These are phyloP conservation scores for Hippasteria phrygiana DNA, from an alignment of 53 echinoderm and acorn worm species.

Conservation along the genomic window DNA sequence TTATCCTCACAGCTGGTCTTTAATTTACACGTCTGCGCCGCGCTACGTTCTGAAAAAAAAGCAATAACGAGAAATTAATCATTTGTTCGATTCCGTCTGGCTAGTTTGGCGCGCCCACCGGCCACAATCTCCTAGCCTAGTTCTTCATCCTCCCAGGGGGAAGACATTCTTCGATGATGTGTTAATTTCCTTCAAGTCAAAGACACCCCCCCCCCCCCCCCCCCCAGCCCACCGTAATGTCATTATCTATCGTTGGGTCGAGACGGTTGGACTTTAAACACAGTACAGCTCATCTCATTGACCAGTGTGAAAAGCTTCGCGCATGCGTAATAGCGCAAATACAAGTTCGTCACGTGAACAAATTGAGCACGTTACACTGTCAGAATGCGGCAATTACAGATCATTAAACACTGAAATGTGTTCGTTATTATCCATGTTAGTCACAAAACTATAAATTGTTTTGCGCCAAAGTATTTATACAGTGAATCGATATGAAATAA, in stretches of 20 bases:
- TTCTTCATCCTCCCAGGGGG: background rate
- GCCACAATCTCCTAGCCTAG: background rate
- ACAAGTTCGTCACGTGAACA: too few species aligned
- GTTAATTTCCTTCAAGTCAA: background rate
- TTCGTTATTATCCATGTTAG: too few species aligned
- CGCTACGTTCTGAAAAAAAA: background rate
- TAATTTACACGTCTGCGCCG: background rate
- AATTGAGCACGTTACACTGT: too few species aligned
- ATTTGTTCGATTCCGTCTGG: background rate
- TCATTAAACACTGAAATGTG: too few species aligned
- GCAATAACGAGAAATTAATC: background rate
- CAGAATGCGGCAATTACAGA: too few species aligned
- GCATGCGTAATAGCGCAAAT: too few species aligned
- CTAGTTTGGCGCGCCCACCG: background rate
- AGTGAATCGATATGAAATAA: too few species aligned
- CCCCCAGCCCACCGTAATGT: background rate
- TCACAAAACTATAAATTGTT: too few species aligned
- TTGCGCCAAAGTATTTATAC: too few species aligned
- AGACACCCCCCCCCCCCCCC: background rate
- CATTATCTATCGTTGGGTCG: background rate
- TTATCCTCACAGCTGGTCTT: background rate
- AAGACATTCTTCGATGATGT: background rate
- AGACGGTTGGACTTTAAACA: background rate
- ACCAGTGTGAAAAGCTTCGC: too few species aligned
- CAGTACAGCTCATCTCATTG: too few species aligned